Evolutionary conservation across 1,140 invertebrate species (phyloP), one percentile per base, ranked within the genome.

Genomic region (Drosophila eugracilis): DNA sequence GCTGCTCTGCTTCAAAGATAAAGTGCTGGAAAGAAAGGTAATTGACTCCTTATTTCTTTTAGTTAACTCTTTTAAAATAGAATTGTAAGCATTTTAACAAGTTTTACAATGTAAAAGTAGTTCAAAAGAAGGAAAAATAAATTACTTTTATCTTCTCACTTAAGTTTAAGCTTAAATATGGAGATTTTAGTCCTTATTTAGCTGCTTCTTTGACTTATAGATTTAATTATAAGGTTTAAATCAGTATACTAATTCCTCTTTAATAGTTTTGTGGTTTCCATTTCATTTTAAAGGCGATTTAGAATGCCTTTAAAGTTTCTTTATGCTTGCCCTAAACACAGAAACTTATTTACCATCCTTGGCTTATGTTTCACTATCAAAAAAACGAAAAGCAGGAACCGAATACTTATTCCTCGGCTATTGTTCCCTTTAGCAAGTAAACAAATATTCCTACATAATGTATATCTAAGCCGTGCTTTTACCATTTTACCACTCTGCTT

Each of bases 11-110:
- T 98, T 98, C 92, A 94, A 95, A 55, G 94, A 96, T 75, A 91
- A 92, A 5, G 93, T 95, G 9, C 93, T 97, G 37, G 97, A 98
- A 91, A 93, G 94, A 49, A 98, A 97, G 93, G 96, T 96, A 39
- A 32, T 10, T 30, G 10, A n/a, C n/a, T n/a, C 4, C 10, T 32
- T 12, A 26, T 7, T 26, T 26, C 7, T 26, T 26, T 26, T 4
- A 26, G 26, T 6, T 6, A n/a, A n/a, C n/a, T n/a, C 7, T 26
- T 26, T 26, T 26, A 26, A 26, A 26, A 26, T 26, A 26, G 26
- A 26, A 6, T 26, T 6, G 5, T 26, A 26, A 1, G 7, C 7
- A 6, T 26, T 26, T 26, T 26, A 26, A 26, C 7, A 2, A 26
- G 5, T 26, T 26, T 26, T 26, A 4, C 1, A 26, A 26, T 6